Conservation (phyloP, 2,888 invertebrate genomes). For the Lithosia quadra region DNA sequence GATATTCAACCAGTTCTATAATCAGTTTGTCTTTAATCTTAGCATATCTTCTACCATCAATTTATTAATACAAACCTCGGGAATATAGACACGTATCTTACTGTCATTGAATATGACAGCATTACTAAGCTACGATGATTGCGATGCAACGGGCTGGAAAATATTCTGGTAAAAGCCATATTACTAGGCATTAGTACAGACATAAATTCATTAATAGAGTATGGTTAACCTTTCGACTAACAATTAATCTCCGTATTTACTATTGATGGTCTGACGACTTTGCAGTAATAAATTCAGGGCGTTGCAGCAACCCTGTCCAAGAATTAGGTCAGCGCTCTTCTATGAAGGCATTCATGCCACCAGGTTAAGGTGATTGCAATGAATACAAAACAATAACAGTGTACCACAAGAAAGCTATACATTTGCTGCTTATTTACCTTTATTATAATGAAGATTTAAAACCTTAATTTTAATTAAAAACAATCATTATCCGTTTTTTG, state of each 20-base stretch:
- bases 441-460: not conserved
- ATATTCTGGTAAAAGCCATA: no score
- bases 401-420: conserved; percentile 32
- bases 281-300: conserved; percentile 13
- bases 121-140: no score
- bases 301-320: conserved; percentile 37
- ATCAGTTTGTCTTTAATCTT: not conserved
- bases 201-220: not conserved
- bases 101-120: no score
- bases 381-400: conserved; percentile 41
- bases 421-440: conserved; percentile 7
- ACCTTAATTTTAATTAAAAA: not conserved
- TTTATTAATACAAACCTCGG: no score
- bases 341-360: conserved; percentile 42
- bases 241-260: not conserved
- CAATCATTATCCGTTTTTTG: not conserved
- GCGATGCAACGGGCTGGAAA: no score
- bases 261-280: not conserved
- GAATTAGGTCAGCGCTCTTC: conserved; percentile 46
- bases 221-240: not conserved
- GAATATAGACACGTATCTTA: no score
- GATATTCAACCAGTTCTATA: not conserved
- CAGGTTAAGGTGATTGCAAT: conserved; percentile 50
- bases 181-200: no score
- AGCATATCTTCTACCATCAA: not conserved